Evolutionary conservation across 2,888 invertebrate species (phyloP).

Genomic region (Sesamia inferens): DNA sequence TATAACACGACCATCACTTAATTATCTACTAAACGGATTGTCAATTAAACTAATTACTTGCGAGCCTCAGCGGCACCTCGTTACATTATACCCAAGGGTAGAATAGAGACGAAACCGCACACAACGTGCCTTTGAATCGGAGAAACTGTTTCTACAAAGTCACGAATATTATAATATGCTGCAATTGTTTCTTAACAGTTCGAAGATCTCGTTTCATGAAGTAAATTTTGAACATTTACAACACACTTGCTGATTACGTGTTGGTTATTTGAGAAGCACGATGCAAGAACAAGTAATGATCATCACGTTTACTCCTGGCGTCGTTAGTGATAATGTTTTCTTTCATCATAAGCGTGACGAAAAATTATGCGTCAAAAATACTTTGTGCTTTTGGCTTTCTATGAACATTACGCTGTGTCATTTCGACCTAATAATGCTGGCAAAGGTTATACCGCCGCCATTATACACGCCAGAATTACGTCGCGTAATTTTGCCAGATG

Average conservation of each 20-base stretch:
- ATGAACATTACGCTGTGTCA: no score
- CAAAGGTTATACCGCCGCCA: neutral
- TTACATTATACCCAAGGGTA: conserved; percentile 39
- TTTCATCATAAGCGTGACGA: no score
- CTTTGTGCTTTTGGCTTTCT: neutral
- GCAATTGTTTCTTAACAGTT: neutral
- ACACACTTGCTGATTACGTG: neutral
- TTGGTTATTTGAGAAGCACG: neutral
- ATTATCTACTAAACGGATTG: conserved; percentile 36
- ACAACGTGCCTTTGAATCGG: conserved; percentile 25
- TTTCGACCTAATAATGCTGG: neutral
- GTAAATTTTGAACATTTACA: neutral
- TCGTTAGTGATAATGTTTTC: neutral
- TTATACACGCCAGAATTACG: neutral
- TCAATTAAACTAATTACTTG: conserved; percentile 44
- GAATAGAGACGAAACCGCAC: conserved; percentile 27
- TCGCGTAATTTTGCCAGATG: neutral
- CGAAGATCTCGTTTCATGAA: neutral
- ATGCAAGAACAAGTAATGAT: neutral
- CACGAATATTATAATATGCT: conserved; percentile 21
- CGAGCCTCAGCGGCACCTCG: conserved; percentile 15
- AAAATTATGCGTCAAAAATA: neutral
- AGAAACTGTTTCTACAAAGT: conserved; percentile 1
- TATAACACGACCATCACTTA: conserved; percentile 7
- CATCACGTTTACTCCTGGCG: neutral